Base-by-base conservation (phyloP, 2,797 vertebrate genomes). In the Moxostoma hubbsi region DNA sequence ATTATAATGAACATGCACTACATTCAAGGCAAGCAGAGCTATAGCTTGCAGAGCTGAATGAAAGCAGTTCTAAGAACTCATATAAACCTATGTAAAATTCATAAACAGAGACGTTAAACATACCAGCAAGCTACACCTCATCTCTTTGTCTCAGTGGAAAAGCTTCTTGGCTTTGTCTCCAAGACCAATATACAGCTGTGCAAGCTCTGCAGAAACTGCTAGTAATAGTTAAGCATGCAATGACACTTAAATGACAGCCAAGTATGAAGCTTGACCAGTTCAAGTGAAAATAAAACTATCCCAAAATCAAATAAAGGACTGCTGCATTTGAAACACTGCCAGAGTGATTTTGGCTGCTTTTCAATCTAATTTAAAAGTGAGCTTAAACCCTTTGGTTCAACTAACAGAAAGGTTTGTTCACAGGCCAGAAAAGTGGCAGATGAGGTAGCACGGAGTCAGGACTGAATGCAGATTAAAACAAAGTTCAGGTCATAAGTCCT, bases 281-380 rank as follows among this genome's bases (percentile, higher is more conserved):
- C 49, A 72, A 46, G 63, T 11, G 36, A 53, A 18, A 71, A 57
- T 49, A 5, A 70, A 58, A 24, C 75, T 5, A 70, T 70, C 57
- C 57, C 55, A 70, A 77, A 77, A 77, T 69, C 75, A 70, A 69
- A 77, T 77, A 24, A 77, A 70, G 58, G 58, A 70, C 76, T 78
- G 58, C 12, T 78, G 57, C 57, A 16, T 45, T 63, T 78, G 76
- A 70, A 63, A 1, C 36, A 43, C 6, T 55, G 59, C 75, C 76
- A 78, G 43, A 1, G 2, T 61, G 46, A 57, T 77, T 66, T 58
- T 76, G 73, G 68, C 73, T 53, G 18, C 24, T 50, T 76, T 64
- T 81, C 66, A 76, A 65, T 51, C 66, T 45, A 63, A 76, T 63
- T 65, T 70, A 71, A 64, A 57, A 61, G 15, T 36, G 46, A 51